Conservation (phyloP, 2,797 vertebrate species). For the Varecia variegata region DNA sequence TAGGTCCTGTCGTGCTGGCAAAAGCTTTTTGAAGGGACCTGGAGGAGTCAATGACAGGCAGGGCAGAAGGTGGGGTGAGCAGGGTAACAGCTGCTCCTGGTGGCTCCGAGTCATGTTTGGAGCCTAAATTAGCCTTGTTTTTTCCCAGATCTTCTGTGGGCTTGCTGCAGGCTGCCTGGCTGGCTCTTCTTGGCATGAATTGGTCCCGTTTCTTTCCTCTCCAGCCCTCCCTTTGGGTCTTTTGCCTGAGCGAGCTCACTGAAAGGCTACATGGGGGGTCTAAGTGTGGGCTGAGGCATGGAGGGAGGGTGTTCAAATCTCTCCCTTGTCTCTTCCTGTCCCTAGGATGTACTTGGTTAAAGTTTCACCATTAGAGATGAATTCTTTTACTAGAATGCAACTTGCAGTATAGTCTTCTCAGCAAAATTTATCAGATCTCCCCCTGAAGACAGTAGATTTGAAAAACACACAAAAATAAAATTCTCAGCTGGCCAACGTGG, state of each 20-base stretch:
- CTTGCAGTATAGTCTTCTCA: background rate
- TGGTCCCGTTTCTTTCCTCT: background rate
- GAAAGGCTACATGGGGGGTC: background rate
- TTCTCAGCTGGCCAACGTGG: background rate
- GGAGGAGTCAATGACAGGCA: background rate
- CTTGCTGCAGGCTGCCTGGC: background rate
- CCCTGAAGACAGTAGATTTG: background rate
- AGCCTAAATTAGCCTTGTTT: constrained; percentile 47
- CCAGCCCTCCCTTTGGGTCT: background rate
- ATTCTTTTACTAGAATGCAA: background rate
- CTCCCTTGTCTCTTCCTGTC: background rate
- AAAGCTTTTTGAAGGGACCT: background rate
- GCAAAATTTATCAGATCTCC: background rate
- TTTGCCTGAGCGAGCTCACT: background rate
- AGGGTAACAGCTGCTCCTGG: background rate
- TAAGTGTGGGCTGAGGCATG: background rate
- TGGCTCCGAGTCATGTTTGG: background rate
- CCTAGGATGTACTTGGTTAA: background rate
- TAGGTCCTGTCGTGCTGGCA: background rate
- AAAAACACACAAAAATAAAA: background rate
- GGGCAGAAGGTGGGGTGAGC: background rate
- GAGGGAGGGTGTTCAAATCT: background rate
- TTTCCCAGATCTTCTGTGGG: background rate
- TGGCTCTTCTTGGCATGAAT: background rate
- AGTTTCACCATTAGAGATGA: background rate